Base-by-base conservation (phyloP, 2,888 invertebrate genomes). In the Drosophila diplacantha region DNA sequence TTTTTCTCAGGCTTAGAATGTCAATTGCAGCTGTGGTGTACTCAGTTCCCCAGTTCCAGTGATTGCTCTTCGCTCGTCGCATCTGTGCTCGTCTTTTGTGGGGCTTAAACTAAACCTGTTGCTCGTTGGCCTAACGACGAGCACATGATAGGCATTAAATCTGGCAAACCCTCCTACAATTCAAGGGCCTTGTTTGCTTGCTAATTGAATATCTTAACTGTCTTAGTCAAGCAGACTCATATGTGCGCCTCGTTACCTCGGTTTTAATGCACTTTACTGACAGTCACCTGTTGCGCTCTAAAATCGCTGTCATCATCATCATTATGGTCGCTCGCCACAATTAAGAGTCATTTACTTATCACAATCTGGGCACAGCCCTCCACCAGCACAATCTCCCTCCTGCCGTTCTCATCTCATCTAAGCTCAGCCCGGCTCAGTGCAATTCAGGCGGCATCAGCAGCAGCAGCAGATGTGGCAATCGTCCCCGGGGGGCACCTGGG, bases 391-490 rank as follows among this genome's bases (percentile, higher is more conserved):
- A 46, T 39, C 16, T 38, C 29, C 34, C 16, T 32, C 14, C 34
- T 18, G 14, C 20, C 14, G 44, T 20, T 32, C n/a, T 31, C 41
- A 41, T 29, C 60, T 54, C 60, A 65, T 56, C 72, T 70, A 43
- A 77, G 58, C 47, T 34, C 61, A 47, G 49, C 65, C 54, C 50
- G 47, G 49, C 54, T 46, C 35, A 50, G 52, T 59, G 62, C 71
- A 58, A 52, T 32, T 57, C 51, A 60, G 65, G 39, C 44, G 20
- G 18, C 59, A n/a, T n/a, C 43, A 35, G 9, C 34, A 20, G 41
- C 41, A 16, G 14, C 34, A 16, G 31, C 12, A 41, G 57, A 37
- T 58, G 58, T 44, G 58, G 58, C 59, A 38, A 55, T 58, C 24
- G 35, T 56, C 39, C 60, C 60, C 32, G 26, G 31, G 44, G 24